Conservation (phyloP, 2,797 vertebrate genomes). For the Galagoides demidoff region DNA sequence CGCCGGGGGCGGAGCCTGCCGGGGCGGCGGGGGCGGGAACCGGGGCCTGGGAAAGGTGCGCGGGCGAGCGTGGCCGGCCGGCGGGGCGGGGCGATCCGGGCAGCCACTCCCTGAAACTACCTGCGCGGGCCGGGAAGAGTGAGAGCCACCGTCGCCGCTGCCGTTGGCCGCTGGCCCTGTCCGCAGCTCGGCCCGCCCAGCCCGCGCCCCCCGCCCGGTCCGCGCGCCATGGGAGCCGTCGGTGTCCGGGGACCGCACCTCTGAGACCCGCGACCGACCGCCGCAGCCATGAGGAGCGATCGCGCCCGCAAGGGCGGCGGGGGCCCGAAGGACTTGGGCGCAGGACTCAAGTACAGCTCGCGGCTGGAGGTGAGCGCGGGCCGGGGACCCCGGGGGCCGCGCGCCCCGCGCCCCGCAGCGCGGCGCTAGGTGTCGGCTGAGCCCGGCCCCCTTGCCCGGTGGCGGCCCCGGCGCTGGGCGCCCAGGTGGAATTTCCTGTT, state of each 20-base stretch:
- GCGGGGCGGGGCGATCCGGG: conserved; percentile 24
- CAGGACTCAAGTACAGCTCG: conserved; percentile 82
- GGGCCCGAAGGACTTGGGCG: conserved; percentile 31
- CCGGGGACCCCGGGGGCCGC: neutral
- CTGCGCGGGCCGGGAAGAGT: conserved; percentile 60
- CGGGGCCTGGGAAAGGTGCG: conserved; percentile 23
- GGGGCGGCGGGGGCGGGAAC: neutral
- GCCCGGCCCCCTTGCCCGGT: neutral
- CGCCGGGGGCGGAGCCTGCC: neutral
- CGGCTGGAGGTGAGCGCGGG: conserved; percentile 76
- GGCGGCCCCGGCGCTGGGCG: neutral
- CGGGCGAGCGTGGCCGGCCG: neutral
- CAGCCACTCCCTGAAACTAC: conserved; percentile 83
- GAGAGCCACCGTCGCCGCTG: conserved; percentile 47
- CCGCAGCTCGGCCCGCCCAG: neutral
- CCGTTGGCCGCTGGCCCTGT: neutral
- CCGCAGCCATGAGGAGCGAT: conserved; percentile 70
- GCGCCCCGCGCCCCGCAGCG: neutral
- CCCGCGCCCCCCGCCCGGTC: neutral
- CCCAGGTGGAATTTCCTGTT: conserved; percentile 82
- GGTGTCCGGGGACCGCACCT: neutral
- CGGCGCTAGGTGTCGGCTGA: neutral
- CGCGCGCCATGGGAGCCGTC: conserved; percentile 59
- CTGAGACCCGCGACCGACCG: neutral
- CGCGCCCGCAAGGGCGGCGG: neutral